A percentile compares a stretch with the other conserved stretches of the same genome.
These are phyloP conservation scores for Hemichromis elongatus DNA, from an alignment of 2,113 vertebrate species.

Conservation along the genomic window DNA sequence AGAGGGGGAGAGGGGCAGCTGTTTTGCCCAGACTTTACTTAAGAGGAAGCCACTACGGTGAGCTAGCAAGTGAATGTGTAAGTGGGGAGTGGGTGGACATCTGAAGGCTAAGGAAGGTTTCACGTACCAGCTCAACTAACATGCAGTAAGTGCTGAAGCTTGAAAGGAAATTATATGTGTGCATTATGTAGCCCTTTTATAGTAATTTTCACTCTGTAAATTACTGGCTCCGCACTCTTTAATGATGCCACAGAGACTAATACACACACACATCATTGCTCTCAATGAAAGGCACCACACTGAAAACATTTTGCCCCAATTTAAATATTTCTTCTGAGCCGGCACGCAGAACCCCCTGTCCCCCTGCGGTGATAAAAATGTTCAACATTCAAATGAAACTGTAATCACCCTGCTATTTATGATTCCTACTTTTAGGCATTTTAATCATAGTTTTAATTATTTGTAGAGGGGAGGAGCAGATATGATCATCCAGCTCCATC, in stretches of 20 bases:
- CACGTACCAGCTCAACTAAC: not conserved
- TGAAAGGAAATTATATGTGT: not conserved
- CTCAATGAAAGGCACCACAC: conserved; percentile 9
- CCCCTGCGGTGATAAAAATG: conserved; percentile 16
- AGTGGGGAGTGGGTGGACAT: not conserved
- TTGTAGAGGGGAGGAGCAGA: not conserved
- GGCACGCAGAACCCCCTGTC: not conserved
- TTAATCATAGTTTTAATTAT: conserved; percentile 48
- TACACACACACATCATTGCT: not conserved
- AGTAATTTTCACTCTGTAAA: not conserved
- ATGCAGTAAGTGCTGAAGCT: not conserved
- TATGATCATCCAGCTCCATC: not conserved
- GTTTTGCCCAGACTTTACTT: conserved; percentile 14
- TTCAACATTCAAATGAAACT: conserved; percentile 35
- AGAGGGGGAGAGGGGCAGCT: not conserved
- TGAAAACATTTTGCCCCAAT: conserved; percentile 10
- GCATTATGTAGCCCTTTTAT: not conserved
- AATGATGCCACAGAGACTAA: conserved; percentile 1
- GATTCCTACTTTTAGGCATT: conserved; percentile 34
- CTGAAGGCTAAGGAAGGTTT: not conserved
- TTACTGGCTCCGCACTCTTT: not conserved
- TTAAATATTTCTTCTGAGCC: not conserved
- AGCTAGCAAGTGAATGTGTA: not conserved
- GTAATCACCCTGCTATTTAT: conserved; percentile 39
- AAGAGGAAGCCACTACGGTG: not conserved